Evolutionary conservation across 2,797 vertebrate genomes (phyloP), one percentile per base, ranked within the genome.

Genomic region (Platyrinchus mystaceus): DNA sequence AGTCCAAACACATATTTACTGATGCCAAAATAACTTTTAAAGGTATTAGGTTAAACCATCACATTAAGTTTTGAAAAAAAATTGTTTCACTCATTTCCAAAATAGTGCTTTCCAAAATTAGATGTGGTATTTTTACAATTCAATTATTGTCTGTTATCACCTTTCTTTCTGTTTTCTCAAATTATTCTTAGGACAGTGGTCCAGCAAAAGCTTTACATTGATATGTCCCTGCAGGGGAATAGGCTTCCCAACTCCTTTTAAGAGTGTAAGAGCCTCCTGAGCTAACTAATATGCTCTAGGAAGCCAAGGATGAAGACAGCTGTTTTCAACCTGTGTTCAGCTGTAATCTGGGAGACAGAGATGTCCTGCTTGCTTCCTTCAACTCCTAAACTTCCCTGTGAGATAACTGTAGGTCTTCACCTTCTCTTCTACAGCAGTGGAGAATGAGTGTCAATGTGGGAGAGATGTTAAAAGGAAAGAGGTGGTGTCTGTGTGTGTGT

Each of bases 61-160:
- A 59, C 23, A 55, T 50, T 39, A 62, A 75, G 5, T 63, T 85
- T 77, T 53, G 24, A 76, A 81, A 94, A 75, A 95, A 84, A 55
- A 16, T 3, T 34, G 6, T 7, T 49, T 36, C 11, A 64, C 4
- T 56, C 1, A 46, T 87, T 79, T 92, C 26, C 7, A 50, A 30
- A 55, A 63, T 34, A 7, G 3, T 23, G 7, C 6, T 50, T 87
- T 67, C n/a, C 53, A 62, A 47, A 89, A 84, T 70, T 27, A 87
- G 6, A 24, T 16, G 5, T 41, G 1, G 4, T n/a, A 5, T 9
- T 56, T 85, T 50, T 75, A 5, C 8, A 71, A 62, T 12, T 47
- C 14, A 43, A 0, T 80, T 76, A 17, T 24, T 73, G 3, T 30
- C 3, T 84, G 3, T 64, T 78, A 68, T 26, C 19, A 27, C 7